Percentiles rank a stretch among this genome's conserved stretches.
Evolutionary conservation across 2,797 vertebrate genomes (phyloP).

Genomic region (Gadopsis marmoratus): DNA sequence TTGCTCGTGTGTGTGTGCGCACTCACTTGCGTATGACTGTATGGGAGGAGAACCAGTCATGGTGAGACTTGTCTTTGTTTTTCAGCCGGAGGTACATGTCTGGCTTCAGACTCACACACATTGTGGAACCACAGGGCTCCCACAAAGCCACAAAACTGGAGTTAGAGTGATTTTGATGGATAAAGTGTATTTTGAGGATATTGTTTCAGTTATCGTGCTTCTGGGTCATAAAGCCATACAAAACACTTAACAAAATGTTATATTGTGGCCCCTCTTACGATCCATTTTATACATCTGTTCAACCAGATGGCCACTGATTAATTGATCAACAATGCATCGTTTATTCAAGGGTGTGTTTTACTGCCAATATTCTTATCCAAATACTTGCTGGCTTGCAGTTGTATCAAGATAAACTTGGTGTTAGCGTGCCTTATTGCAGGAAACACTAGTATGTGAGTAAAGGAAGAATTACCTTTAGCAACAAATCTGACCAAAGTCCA

Average conservation of each 20-base stretch:
- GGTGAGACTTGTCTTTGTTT: slow-evolving; percentile 59
- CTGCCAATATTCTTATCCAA: slow-evolving; percentile 23
- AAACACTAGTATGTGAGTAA: slow-evolving; percentile 15
- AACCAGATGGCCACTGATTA: slow-evolving; percentile 5
- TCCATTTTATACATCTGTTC: slow-evolving; percentile 8
- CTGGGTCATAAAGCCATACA: slow-evolving; percentile 28
- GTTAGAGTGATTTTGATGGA: slow-evolving; percentile 20
- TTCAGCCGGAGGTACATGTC: slow-evolving; percentile 40
- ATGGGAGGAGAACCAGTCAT: slow-evolving; percentile 45
- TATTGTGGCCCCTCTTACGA: slow-evolving; percentile 18
- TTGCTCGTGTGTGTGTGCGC: slow-evolving; percentile 5
- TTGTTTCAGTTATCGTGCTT: slow-evolving; percentile 33
- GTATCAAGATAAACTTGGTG: slow-evolving; percentile 29
- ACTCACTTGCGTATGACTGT: neutral
- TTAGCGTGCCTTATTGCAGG: slow-evolving; percentile 7
- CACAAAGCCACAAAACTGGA: slow-evolving; percentile 34
- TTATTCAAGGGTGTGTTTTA: slow-evolving; percentile 31
- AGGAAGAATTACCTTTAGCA: slow-evolving; percentile 26
- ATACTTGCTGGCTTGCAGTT: slow-evolving; percentile 13
- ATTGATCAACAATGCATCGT: slow-evolving; percentile 35
- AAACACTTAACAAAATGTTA: slow-evolving; percentile 25
- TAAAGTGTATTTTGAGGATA: slow-evolving; percentile 41
- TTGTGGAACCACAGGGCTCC: slow-evolving; percentile 22
- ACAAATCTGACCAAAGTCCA: slow-evolving; percentile 20
- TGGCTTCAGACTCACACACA: slow-evolving; percentile 35